These are phyloP conservation scores for Pomacea canaliculata DNA, from an alignment of 2,888 invertebrate species.

Conservation along the genomic window DNA sequence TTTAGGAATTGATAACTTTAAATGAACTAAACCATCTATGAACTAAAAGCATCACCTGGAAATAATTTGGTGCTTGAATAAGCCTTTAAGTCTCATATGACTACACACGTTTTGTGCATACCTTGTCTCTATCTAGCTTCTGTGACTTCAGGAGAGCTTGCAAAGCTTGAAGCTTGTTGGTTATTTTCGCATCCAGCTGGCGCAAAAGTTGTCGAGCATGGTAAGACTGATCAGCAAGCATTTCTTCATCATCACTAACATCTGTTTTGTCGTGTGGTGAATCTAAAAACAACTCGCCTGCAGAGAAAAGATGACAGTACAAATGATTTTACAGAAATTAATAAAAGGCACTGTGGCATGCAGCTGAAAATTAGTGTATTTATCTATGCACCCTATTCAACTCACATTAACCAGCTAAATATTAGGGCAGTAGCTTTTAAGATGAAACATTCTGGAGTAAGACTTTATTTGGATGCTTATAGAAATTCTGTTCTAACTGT, in stretches of 20 bases:
- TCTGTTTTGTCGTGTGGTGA: slow-evolving; percentile 42
- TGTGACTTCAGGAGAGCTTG: slow-evolving; percentile 85
- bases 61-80: too few species aligned
- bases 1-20: too few species aligned
- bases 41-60: too few species aligned
- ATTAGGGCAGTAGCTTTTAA: too few species aligned
- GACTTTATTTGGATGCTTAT: too few species aligned
- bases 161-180: slow-evolving; percentile 86
- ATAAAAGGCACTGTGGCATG: neutral
- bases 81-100: too few species aligned
- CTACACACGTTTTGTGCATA: neutral
- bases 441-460: too few species aligned
- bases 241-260: slow-evolving; percentile 39
- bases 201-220: slow-evolving; percentile 77
- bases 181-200: slow-evolving; percentile 85
- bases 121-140: slow-evolving; percentile 76
- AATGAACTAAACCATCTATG: too few species aligned
- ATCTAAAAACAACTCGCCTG: slow-evolving; percentile 56
- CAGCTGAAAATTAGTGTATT: too few species aligned
- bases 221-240: slow-evolving; percentile 58
- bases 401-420: too few species aligned
- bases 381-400: too few species aligned
- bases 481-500: too few species aligned
- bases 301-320: neutral
- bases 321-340: neutral